Conservation (phyloP, 2,113 vertebrate species). For the Penelope pileata region DNA sequence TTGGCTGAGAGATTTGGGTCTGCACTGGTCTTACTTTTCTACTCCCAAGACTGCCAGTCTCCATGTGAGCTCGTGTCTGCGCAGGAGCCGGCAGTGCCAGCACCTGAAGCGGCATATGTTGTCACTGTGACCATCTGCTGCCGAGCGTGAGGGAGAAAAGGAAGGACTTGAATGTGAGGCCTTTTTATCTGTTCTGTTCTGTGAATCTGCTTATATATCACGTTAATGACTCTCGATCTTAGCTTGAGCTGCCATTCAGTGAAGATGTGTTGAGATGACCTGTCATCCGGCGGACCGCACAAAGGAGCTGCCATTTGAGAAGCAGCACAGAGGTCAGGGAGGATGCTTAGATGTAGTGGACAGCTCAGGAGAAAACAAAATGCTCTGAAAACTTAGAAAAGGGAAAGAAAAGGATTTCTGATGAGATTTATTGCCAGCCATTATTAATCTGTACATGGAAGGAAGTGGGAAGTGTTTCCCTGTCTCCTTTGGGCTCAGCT, state of each 20-base stretch:
- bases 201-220: not conserved
- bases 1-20: not conserved
- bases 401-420: not conserved
- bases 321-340: not conserved
- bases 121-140: slow-evolving; percentile 39
- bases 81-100: not conserved
- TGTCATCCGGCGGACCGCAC: not conserved
- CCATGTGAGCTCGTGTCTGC: rapidly evolving
- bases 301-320: not conserved
- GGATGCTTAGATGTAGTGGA: not conserved
- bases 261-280: not conserved
- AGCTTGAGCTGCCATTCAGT: not conserved
- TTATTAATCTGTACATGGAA: not conserved
- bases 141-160: not conserved
- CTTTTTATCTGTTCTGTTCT: not conserved
- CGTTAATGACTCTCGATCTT: not conserved
- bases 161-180: not conserved
- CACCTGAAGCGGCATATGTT: slow-evolving; percentile 46
- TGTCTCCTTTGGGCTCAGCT: not conserved
- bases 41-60: not conserved
- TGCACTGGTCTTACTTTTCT: not conserved
- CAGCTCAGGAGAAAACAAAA: not conserved
- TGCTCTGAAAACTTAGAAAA: not conserved
- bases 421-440: not conserved
- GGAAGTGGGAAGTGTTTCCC: not conserved